Evolutionary conservation across 1,140 invertebrate species (phyloP), one percentile per base, ranked within the genome.

Genomic region (Zophobas morio): DNA sequence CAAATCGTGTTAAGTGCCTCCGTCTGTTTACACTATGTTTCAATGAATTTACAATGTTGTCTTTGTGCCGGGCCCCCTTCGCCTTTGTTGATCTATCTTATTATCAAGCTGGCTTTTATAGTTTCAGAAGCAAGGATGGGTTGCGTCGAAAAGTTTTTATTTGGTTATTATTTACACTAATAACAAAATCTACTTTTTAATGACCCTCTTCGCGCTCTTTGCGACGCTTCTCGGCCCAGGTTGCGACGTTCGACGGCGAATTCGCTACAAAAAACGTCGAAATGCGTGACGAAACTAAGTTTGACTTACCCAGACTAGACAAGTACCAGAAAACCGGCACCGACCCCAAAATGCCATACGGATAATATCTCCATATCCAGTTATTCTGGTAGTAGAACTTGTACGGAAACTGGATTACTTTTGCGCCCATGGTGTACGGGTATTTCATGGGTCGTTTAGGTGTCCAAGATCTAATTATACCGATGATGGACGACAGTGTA

Each of bases 321-420:
- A 91, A 85, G 79, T 88, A 87, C 32, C 85, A 87, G 75, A 91
- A 90, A 1, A 92, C 0, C 2, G 91, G 90, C 0, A 86, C 0
- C 37, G 80, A 82, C 1, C 87, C 0, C 0, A 86, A 1, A 4
- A 82, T 0, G 1, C 84, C 85, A 53, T 86, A 75, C 0, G 86
- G 0, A 78, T 86, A 90, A 60, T 87, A 92, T 79, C 83, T 88
- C n/a, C 82, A 87, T 1, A 88, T 37, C 88, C 90, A 90, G 70
- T 87, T 85, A 40, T 90, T 86, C 8, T 89, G 85, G 8, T 78
- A 84, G 79, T 91, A 88, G 80, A 84, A 86, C 78, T 83, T 86
- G n/a, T 80, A 89, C 0, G 91, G 91, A 82, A 93, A 92, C 66
- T 91, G 89, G 2, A 82, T 87, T 20, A 92, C 66, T 84, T 91